Evolutionary conservation across 2,113 vertebrate genomes (phyloP).

Genomic region (Ophiodon elongatus): DNA sequence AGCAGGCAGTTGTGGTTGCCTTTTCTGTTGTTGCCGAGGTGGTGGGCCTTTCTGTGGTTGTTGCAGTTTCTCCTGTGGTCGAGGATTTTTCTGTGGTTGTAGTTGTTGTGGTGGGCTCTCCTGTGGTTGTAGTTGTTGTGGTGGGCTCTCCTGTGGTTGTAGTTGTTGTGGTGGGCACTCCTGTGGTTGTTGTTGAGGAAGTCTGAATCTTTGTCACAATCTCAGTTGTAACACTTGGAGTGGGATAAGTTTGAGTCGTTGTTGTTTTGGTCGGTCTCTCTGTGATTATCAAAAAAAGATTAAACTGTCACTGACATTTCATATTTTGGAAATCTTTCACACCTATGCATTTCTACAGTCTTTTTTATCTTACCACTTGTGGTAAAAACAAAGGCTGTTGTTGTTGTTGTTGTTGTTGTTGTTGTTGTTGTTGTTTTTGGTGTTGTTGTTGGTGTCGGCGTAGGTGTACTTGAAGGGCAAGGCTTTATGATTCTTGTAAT

Average conservation of each 20-base stretch:
- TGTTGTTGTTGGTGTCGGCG: constrained; percentile 28
- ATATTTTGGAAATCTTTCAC: background rate
- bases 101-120: too few relatives aligned
- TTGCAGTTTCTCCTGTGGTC: too few relatives aligned
- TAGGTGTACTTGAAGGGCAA: constrained; percentile 45
- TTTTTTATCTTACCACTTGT: constrained; percentile 54
- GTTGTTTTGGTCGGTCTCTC: background rate
- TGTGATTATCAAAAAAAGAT: background rate
- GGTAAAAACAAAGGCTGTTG: constrained; percentile 54
- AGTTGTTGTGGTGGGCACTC: background rate
- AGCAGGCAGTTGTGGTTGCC: background rate
- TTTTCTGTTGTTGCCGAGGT: too few relatives aligned
- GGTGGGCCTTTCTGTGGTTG: too few relatives aligned
- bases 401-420: constrained; percentile 46
- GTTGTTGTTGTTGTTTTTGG: too few relatives aligned
- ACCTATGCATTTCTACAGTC: background rate
- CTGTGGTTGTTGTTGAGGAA: background rate
- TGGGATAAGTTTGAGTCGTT: background rate
- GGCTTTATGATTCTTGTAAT: constrained; percentile 49
- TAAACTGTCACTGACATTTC: background rate
- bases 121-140: too few relatives aligned
- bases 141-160: too few relatives aligned
- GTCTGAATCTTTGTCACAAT: constrained; percentile 17
- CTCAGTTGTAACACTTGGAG: background rate
- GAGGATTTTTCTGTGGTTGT: too few relatives aligned